Conservation (phyloP, 2,797 vertebrate species). For the Aulostomus chinensis region DNA sequence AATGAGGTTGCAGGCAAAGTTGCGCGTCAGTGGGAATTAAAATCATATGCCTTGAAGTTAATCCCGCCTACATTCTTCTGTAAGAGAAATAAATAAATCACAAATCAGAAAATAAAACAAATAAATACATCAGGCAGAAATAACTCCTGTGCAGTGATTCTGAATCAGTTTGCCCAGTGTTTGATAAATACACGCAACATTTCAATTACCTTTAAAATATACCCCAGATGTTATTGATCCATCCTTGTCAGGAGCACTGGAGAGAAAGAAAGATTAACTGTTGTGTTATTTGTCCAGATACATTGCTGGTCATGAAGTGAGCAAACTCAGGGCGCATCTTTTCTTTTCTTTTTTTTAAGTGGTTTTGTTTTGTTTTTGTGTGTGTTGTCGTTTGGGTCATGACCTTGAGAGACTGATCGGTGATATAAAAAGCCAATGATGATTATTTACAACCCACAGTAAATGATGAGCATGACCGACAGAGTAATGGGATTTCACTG, state of each 20-base stretch:
- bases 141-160: not conserved
- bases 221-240: constrained; percentile 33
- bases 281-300: constrained; percentile 15
- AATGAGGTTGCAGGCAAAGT: not conserved
- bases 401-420: constrained; percentile 62
- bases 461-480: constrained; percentile 54
- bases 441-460: constrained; percentile 51
- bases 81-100: too few species aligned
- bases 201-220: constrained; percentile 23
- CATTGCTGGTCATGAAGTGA: not conserved
- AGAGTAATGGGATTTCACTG: constrained; percentile 57
- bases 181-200: constrained; percentile 16
- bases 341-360: constrained; percentile 4
- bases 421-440: constrained; percentile 37
- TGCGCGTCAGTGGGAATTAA: constrained; percentile 1
- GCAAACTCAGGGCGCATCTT: not conserved
- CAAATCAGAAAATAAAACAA: too few species aligned
- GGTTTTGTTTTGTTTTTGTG: too few species aligned
- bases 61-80: not conserved
- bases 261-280: constrained; percentile 21
- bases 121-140: not conserved
- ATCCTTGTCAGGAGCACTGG: constrained; percentile 1
- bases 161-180: constrained; percentile 13
- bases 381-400: too few species aligned
- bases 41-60: constrained; percentile 4